Evolutionary conservation across 2,113 vertebrate genomes (phyloP), one percentile per base, ranked within the genome.

Genomic region (Nannospalax galili): DNA sequence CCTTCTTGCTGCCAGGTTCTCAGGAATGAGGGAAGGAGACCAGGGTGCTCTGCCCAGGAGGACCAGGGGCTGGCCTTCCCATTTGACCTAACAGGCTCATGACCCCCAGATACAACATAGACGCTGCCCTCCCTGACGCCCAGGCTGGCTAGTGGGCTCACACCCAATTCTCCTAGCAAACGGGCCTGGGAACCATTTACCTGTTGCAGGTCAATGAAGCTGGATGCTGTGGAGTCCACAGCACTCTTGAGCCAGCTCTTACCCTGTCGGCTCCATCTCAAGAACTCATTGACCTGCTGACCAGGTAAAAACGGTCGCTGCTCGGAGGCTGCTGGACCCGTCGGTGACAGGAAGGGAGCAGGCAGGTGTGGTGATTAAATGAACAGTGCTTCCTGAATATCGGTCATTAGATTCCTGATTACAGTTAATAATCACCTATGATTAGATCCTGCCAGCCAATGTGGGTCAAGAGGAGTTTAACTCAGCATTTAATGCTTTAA

Each of bases 11-110:
- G 56, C 30, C 65, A 32, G 17, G 3, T 52, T 81, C 30, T 4
- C 17, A 42, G 24, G 58, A 4, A 70, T 0, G 2, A 10, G 35
- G 4, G 15, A 17, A 32, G n/a, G 65, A 1, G 3, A 30, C 40
- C 35, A 2, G 75, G 69, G 7, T 5, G 0, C 6, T 2, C 8
- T 15, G 40, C 16, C 26, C 15, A n/a, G 75, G 42, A 28, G 32
- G 28, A 2, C 5, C 30, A 0, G 2, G 60, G 3, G 75, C 26
- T 11, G 6, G 82, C 20, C 35, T 1, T 74, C 26, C 70, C 26
- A 3, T 62, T 9, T 30, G 65, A 60, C 0, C 0, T 0, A 0
- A 9, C 9, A 0, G 5, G 69, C 32, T 32, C 8, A 3, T 0
- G 42, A n/a, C 3, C 16, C 40, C 9, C 26, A 2, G 32, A 12